Evolutionary conservation across 1,140 invertebrate genomes (phyloP).

Genomic region (Plodia interpunctella): DNA sequence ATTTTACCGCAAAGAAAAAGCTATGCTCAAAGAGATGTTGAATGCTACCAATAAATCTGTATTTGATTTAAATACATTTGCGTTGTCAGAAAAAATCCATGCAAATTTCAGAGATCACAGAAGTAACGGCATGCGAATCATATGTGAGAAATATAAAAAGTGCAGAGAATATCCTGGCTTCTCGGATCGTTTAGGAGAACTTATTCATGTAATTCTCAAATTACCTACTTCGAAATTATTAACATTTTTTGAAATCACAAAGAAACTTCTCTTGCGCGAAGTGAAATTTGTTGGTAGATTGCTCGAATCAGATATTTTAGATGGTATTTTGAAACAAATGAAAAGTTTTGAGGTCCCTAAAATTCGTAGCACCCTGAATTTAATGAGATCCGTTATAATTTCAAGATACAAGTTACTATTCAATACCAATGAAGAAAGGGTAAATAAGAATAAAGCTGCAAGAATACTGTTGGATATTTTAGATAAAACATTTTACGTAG

Average conservation of each 20-base stretch:
- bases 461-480: constrained; percentile 14
- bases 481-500: constrained; percentile 12
- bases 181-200: constrained; percentile 16
- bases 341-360: neutral
- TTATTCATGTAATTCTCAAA: constrained; percentile 17
- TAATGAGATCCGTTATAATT: constrained; percentile 5
- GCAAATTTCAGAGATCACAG: constrained; percentile 3
- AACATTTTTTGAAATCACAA: neutral
- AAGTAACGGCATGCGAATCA: constrained; percentile 10
- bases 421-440: neutral
- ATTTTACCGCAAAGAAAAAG: constrained; percentile 12
- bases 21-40: constrained; percentile 9
- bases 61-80: neutral
- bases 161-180: constrained; percentile 22
- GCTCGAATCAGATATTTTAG: neutral
- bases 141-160: constrained; percentile 13
- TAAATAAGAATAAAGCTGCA: constrained; percentile 10
- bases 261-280: neutral
- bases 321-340: neutral
- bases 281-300: neutral
- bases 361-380: neutral
- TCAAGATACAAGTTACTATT: constrained; percentile 2
- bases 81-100: constrained; percentile 3
- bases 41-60: neutral
- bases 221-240: constrained; percentile 15